These are phyloP conservation scores for Ornithorhynchus anatinus DNA, from an alignment of 2,113 vertebrate genomes.

Conservation along the genomic window DNA sequence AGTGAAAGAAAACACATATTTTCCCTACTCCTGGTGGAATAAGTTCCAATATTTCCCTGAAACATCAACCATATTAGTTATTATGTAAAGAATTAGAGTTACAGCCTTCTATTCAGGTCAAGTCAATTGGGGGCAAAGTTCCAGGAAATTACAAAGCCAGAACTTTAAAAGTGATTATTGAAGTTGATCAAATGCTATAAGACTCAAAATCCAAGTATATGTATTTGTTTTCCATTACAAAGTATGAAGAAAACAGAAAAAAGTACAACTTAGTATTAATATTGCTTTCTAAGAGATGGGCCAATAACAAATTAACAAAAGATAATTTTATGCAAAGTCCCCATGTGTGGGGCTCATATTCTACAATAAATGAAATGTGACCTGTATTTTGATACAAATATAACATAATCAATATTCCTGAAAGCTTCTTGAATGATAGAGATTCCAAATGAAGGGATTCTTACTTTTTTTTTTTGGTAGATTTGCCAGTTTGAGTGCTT, in stretches of 20 bases:
- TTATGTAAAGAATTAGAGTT: neutral
- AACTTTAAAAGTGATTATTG: conserved; percentile 10
- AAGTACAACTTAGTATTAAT: conserved; percentile 25
- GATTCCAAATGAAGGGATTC: conserved; percentile 60
- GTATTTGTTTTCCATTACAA: neutral
- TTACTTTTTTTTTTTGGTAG: conserved; percentile 64
- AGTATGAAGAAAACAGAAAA: neutral
- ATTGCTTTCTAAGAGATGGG: conserved; percentile 18
- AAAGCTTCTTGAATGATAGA: conserved; percentile 69
- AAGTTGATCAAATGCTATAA: too few species aligned
- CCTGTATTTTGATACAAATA: conserved; percentile 62
- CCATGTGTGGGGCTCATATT: conserved; percentile 15
- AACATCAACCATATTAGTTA: neutral
- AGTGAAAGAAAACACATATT: neutral
- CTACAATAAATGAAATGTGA: conserved; percentile 24
- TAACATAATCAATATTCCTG: conserved; percentile 53
- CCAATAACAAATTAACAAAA: conserved; percentile 27
- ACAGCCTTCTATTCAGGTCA: neutral
- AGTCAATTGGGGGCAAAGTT: neutral
- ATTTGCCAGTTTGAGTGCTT: conserved; percentile 78
- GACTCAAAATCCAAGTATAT: neutral
- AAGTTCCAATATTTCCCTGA: neutral
- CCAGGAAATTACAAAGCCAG: conserved; percentile 4
- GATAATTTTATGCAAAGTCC: conserved; percentile 34
- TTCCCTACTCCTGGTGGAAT: neutral